These are phyloP conservation scores for Mus musculus DNA, from an alignment of 2,113 vertebrate species.

Conservation along the genomic window DNA sequence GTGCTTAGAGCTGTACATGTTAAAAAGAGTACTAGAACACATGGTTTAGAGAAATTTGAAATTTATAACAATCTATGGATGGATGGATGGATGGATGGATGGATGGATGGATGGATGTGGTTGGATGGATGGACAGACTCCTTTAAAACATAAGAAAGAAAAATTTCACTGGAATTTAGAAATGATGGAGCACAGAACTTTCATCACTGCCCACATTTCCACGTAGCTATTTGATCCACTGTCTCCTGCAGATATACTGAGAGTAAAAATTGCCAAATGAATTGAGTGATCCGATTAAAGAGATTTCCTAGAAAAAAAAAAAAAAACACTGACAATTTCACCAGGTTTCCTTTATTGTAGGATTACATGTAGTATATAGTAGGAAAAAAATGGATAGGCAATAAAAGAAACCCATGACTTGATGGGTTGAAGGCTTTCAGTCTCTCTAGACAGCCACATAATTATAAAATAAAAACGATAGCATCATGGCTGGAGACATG, in stretches of 20 bases:
- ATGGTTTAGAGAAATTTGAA: neutral
- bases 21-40: neutral
- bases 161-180: neutral
- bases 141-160: neutral
- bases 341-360: neutral
- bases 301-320: neutral
- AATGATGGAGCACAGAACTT: neutral
- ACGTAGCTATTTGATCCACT: neutral
- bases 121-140: neutral
- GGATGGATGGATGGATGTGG: neutral
- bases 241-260: neutral
- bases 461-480: neutral
- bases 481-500: neutral
- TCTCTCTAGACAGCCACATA: neutral
- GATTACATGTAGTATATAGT: neutral
- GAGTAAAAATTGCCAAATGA: neutral
- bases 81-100: neutral
- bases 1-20: neutral
- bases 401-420: neutral
- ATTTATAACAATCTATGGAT: neutral
- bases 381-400: neutral
- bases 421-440: slow-evolving; percentile 15
- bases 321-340: neutral
- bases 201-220: neutral
- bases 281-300: neutral